phyloP scores from a whole-genome alignment of 1,140 invertebrate genomes.

The Caenorhabditis latens region DNA sequence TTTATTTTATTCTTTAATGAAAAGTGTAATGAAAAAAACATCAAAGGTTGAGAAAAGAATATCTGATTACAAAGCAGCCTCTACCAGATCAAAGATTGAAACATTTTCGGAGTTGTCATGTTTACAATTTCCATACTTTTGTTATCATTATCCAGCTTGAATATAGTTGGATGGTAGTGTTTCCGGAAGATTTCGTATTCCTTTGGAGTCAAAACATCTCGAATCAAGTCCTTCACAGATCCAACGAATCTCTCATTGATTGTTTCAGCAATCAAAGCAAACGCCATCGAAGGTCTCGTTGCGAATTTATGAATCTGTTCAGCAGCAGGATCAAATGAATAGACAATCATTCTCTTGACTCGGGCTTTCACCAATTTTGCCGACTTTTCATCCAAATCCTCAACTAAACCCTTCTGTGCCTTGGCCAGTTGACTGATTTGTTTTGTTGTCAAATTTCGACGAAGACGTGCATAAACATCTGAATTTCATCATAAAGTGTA shows the following conservation, averaged over 20 bases:
- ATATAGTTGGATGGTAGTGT: conserved; percentile 25
- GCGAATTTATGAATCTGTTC: conserved; percentile 37
- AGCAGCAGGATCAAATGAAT: conserved; percentile 42
- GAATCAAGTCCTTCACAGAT: conserved; percentile 41
- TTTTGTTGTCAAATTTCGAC: conserved; percentile 7
- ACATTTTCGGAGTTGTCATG: neutral
- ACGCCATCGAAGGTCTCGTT: conserved; percentile 22
- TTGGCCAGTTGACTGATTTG: conserved; percentile 24
- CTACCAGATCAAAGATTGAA: neutral
- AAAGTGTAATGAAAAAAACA: neutral
- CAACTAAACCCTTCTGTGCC: conserved; percentile 24
- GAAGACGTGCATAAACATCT: conserved; percentile 37
- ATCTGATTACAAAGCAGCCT: too few relatives aligned
- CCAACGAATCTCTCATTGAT: conserved; percentile 44
- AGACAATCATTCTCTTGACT: conserved; percentile 39
- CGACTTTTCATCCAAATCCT: conserved; percentile 34
- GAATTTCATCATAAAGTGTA: neutral
- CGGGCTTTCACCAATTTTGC: conserved; percentile 30
- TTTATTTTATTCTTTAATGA: neutral
- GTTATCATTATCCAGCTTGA: conserved; percentile 5
- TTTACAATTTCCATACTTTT: neutral
- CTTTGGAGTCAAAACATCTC: conserved; percentile 35
- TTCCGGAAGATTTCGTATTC: conserved; percentile 36
- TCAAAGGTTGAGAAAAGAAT: neutral
- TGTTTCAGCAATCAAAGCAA: conserved; percentile 35